Base-by-base conservation (phyloP, 2,888 invertebrate species). In the Allophyes oxyacanthae region DNA sequence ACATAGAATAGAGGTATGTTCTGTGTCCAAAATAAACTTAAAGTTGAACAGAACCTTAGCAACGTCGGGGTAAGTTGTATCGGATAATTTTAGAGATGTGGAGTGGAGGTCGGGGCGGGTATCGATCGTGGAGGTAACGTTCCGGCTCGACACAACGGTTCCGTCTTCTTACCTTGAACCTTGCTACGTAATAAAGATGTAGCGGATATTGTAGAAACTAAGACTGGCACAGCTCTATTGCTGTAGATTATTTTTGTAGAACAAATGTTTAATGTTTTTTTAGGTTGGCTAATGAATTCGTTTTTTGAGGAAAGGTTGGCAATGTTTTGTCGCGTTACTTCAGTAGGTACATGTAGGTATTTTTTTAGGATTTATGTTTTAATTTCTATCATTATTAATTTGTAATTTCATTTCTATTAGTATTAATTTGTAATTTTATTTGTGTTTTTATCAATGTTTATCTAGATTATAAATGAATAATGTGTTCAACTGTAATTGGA, bases 11-110 rank as follows among this genome's bases (percentile, higher is more conserved):
- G n/a, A n/a, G n/a, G n/a, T n/a, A n/a, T n/a, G n/a, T n/a, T n/a
- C n/a, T n/a, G n/a, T n/a, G n/a, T n/a, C n/a, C n/a, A n/a, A 69
- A 48, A 67, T 45, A 62, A 69, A 44, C 51, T 4, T 42, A 70
- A 58, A 65, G 59, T 64, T 57, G 48, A 13, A 26, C 30, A 13
- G 15, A 65, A 41, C 59, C 46, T 48, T 54, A 64, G 53, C 57
- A 41, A 56, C 64, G 60, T 32, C 46, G 46, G 64, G 59, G 58
- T 66, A 63, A 66, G 65, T 67, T 58, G 75, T 77, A 71, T 73
- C 71, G 79, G 82, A 79, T 85, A 84, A 82, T 79, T 85, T 84
- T 81, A 84, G 82, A 81, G 81, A 74, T 68, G 77, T 61, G 66
- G 63, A 65, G 73, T 55, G 70, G 67, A 65, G 67, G 67, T 72